These are phyloP conservation scores for Odontomyia ornata DNA, from an alignment of 2,888 invertebrate genomes.

Conservation along the genomic window DNA sequence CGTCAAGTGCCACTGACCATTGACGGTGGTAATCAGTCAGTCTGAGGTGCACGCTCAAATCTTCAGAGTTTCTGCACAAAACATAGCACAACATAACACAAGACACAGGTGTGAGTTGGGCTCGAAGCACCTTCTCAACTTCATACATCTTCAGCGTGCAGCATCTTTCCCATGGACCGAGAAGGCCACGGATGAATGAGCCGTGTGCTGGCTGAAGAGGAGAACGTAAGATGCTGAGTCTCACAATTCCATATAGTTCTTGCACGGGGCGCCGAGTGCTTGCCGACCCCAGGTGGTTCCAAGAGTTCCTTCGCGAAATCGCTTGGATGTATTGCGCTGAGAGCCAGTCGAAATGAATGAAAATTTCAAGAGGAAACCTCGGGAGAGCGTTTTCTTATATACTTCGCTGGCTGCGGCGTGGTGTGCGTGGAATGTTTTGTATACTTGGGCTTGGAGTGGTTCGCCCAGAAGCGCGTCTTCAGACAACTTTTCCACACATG, in stretches of 20 bases:
- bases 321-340: not conserved
- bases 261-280: not conserved
- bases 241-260: not conserved
- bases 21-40: slow-evolving; percentile 19
- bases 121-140: not conserved
- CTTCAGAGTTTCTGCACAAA: not conserved
- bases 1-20: slow-evolving; percentile 39
- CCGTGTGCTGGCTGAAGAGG: slow-evolving; percentile 6
- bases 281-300: not conserved
- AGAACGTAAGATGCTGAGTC: not conserved
- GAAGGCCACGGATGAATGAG: not conserved
- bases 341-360: not conserved
- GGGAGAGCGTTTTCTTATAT: slow-evolving; percentile 30
- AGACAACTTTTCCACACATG: slow-evolving; percentile 36
- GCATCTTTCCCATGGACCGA: slow-evolving; percentile 14
- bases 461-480: slow-evolving; percentile 19
- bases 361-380: not conserved
- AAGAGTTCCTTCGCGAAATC: too few relatives aligned
- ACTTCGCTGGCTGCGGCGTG: not conserved
- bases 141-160: not conserved
- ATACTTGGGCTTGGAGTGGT: slow-evolving; percentile 38
- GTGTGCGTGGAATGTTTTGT: slow-evolving; percentile 48
- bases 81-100: too few relatives aligned
- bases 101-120: not conserved
- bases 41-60: not conserved